phyloP scores from a whole-genome alignment of 2,797 vertebrate genomes.

The Aphelocoma californica region DNA sequence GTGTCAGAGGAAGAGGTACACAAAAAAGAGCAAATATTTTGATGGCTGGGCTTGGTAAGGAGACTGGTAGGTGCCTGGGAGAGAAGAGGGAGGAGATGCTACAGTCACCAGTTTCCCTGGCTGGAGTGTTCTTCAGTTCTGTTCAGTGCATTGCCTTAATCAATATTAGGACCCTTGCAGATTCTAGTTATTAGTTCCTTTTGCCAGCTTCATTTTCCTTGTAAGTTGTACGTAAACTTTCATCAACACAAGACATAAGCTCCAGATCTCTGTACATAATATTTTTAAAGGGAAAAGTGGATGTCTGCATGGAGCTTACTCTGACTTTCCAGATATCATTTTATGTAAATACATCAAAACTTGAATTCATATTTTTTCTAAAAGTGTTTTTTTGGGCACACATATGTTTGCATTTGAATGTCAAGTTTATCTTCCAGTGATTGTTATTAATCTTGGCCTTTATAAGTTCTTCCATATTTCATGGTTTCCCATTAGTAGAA shows the following conservation, averaged over 20 bases:
- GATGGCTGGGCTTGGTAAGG: not conserved
- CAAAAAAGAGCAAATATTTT: not conserved
- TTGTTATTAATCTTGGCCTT: conserved; percentile 8
- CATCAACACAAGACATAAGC: not conserved
- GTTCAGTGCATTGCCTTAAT: not conserved
- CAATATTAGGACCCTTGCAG: not conserved
- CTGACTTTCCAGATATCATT: not conserved
- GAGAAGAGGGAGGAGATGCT: not conserved
- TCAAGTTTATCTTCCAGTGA: not conserved
- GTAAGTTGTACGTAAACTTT: not conserved
- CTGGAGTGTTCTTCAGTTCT: not conserved
- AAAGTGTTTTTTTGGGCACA: not conserved
- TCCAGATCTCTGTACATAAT: not conserved
- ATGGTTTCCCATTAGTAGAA: not conserved
- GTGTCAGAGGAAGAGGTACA: not conserved
- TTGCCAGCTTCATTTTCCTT: not conserved
- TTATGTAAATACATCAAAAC: not conserved
- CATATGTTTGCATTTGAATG: conserved; percentile 20
- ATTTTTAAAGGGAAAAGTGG: not conserved
- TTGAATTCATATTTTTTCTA: not conserved
- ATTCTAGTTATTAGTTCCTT: not conserved
- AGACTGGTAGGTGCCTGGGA: not conserved
- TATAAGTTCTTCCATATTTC: not conserved
- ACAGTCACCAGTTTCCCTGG: not conserved
- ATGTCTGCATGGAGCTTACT: not conserved